Base-by-base conservation (phyloP, 1,140 invertebrate species). In the Halictus rubicundus region DNA sequence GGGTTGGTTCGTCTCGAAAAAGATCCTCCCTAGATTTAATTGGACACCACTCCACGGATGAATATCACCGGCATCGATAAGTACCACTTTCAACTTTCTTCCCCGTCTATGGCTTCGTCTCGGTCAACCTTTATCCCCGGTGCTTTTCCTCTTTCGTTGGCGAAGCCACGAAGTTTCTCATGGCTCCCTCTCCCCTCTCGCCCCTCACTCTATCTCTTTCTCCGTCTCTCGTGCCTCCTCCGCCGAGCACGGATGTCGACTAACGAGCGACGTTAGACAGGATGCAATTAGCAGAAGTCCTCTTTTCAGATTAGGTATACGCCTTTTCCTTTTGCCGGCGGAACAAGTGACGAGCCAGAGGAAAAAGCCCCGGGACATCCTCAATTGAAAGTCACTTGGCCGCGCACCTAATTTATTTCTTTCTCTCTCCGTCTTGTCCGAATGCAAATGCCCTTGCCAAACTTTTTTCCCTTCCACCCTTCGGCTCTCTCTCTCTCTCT, bases 221-320 rank as follows among this genome's bases (percentile, higher is more conserved):
- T 49, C 42, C 66, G 52, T 32, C 39, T 42, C 12, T 42, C 65
- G 19, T 5, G 42, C 68, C 49, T 54, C 27, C 27, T 49, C 32
- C 71, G 60, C 37, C 39, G n/a, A 10, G 54, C 72, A 57, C 84
- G 81, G 68, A 83, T 66, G 75, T 52, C 71, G 78, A 54, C 85
- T 87, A 84, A 87, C 80, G 84, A 88, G 86, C 73, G 72, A 88
- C 84, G 78, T 88, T 86, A 86, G 87, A 88, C 87, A 86, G 87
- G 86, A 88, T 88, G 86, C 87, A 88, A 88, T 88, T 88, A 88
- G 84, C 78, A 84, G 64, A 87, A 87, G 77, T 80, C 84, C 81
- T 86, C 81, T 81, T 85, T 76, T 79, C 80, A 85, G 83, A 61
- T 68, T 71, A 72, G 66, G 79, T 87, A 82, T 74, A 70, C 75